Conservation (phyloP, 1,140 invertebrate genomes). For the Diplogasteroides magnus region DNA sequence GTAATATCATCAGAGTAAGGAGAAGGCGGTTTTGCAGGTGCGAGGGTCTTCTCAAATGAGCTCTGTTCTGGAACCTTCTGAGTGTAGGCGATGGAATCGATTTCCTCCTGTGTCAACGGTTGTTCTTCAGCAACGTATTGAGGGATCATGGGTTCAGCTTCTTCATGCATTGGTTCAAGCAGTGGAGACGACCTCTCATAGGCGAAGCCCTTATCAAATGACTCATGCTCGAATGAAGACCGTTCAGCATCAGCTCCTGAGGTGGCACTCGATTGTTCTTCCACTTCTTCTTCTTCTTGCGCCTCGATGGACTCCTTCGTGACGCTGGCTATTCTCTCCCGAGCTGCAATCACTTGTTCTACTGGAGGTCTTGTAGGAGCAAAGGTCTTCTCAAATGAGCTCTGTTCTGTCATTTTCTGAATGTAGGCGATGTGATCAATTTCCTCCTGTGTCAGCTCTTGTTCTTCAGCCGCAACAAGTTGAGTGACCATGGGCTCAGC, state of each 20-base stretch:
- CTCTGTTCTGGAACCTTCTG: constrained; percentile 21
- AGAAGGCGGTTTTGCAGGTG: not conserved
- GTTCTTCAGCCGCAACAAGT: not conserved
- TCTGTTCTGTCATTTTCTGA: constrained; percentile 2
- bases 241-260: constrained; percentile 21
- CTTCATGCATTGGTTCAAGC: constrained; percentile 9
- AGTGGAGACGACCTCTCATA: constrained; percentile 18
- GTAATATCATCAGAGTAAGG: too few relatives aligned
- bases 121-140: not conserved
- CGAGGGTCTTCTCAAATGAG: constrained; percentile 15
- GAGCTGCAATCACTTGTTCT: not conserved
- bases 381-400: constrained; percentile 13
- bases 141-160: not conserved
- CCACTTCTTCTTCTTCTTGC: not conserved
- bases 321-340: not conserved
- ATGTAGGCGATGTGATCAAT: constrained; percentile 18
- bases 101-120: constrained; percentile 21
- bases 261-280: constrained; percentile 21
- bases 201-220: constrained; percentile 4
- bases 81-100: constrained; percentile 23
- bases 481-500: not conserved
- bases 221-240: constrained; percentile 19
- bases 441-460: constrained; percentile 16
- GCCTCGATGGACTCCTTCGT: constrained; percentile 7
- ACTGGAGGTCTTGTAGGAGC: not conserved